Conservation (phyloP, 2,797 vertebrate species). For the Etheostoma nigrum region DNA sequence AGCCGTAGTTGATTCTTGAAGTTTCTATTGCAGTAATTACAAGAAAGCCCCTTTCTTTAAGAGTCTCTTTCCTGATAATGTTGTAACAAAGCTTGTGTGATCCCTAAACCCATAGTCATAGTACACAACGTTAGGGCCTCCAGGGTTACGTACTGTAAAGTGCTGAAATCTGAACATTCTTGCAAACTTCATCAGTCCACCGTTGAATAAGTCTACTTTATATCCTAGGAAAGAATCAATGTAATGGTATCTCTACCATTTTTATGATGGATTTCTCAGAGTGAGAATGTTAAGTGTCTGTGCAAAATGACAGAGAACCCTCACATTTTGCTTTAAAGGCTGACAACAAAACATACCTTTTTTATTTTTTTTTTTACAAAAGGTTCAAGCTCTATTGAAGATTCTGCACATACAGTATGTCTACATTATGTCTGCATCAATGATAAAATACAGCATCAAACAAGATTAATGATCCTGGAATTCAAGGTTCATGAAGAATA, state of each 20-base stretch:
- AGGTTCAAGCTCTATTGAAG: neutral
- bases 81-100: conserved; percentile 8
- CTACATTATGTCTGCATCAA: neutral
- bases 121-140: neutral
- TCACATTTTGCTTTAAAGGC: neutral
- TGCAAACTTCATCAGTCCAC: neutral
- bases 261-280: too few species aligned
- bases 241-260: neutral
- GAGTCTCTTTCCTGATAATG: neutral
- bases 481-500: neutral
- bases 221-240: neutral
- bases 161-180: neutral
- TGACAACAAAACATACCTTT: neutral
- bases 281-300: neutral
- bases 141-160: neutral
- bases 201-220: neutral
- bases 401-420: neutral
- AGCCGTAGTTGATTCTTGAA: conserved; percentile 33
- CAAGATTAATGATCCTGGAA: neutral
- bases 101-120: conserved; percentile 9
- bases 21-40: conserved; percentile 28
- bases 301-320: neutral
- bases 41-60: conserved; percentile 29
- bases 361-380: neutral
- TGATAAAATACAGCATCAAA: conserved; percentile 3